Percentiles rank a stretch among this genome's conserved stretches.
These are phyloP conservation scores for Leptopterna dolabrata DNA, from an alignment of 2,888 invertebrate genomes.

Conservation along the genomic window DNA sequence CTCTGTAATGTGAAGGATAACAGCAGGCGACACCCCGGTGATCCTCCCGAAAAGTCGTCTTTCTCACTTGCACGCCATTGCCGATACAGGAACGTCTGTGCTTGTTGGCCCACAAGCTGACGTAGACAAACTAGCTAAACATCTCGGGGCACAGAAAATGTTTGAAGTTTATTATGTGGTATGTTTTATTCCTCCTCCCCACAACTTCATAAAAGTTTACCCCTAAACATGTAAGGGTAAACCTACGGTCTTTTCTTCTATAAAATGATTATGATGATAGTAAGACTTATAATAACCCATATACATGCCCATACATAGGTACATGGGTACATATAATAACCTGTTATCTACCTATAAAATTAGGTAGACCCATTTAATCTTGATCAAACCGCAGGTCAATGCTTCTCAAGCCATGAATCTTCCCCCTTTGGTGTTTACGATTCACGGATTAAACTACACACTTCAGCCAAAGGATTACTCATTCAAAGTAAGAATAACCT, in stretches of 20 bases:
- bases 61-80: background rate
- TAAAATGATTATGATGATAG: too few relatives aligned
- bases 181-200: background rate
- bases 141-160: background rate
- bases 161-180: conserved; percentile 7
- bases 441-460: background rate
- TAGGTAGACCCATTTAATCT: too few relatives aligned
- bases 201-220: background rate
- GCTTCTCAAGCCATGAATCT: background rate
- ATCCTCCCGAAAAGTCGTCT: background rate
- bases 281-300: too few relatives aligned
- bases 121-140: background rate
- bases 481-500: background rate
- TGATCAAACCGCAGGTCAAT: background rate
- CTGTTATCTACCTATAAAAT: too few relatives aligned
- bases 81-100: conserved; percentile 18
- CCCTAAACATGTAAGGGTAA: too few relatives aligned
- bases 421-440: background rate
- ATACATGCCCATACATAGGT: too few relatives aligned
- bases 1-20: background rate
- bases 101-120: background rate
- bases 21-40: background rate
- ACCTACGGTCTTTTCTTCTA: too few relatives aligned
- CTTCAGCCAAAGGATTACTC: conserved; percentile 10
- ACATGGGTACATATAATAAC: too few relatives aligned